These are phyloP conservation scores for Aphaenogaster rudis DNA, from an alignment of 1,140 invertebrate species.

Conservation along the genomic window DNA sequence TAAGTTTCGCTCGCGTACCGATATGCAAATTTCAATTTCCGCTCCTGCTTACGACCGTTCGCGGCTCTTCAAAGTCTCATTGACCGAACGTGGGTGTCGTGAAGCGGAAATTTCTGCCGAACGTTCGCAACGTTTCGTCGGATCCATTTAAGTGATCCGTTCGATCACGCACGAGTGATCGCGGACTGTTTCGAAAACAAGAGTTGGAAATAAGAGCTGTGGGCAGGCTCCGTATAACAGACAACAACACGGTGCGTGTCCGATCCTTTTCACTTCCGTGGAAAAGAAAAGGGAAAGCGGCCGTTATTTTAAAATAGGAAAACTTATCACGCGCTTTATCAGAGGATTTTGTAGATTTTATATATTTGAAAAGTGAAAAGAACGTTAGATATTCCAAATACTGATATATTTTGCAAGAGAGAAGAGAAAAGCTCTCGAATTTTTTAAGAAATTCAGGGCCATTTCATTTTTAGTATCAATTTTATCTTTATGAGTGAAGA, in stretches of 20 bases:
- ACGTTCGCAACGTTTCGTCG: conserved; percentile 36
- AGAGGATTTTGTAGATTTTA: neutral
- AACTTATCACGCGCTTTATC: conserved; percentile 25
- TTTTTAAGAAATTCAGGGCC: neutral
- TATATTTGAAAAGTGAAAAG: neutral
- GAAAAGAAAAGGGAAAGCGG: conserved; percentile 82
- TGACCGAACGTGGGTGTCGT: conserved; percentile 4
- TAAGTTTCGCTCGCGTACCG: neutral
- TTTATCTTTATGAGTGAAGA: neutral
- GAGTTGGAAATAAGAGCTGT: conserved; percentile 65
- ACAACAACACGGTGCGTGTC: conserved; percentile 65
- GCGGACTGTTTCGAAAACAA: conserved; percentile 75
- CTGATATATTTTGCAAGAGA: neutral
- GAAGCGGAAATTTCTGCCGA: neutral
- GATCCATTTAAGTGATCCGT: conserved; percentile 14
- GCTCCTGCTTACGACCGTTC: neutral
- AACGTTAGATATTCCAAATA: neutral
- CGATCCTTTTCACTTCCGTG: conserved; percentile 81
- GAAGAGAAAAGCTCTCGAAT: neutral
- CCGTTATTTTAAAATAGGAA: conserved; percentile 70
- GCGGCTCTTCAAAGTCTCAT: neutral
- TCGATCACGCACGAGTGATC: conserved; percentile 72
- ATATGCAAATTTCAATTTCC: conserved; percentile 10
- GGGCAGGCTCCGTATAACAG: conserved; percentile 69
- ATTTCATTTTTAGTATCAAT: neutral